These are phyloP conservation scores for Alethe castanea DNA, from an alignment of 2,113 vertebrate genomes.

Conservation along the genomic window DNA sequence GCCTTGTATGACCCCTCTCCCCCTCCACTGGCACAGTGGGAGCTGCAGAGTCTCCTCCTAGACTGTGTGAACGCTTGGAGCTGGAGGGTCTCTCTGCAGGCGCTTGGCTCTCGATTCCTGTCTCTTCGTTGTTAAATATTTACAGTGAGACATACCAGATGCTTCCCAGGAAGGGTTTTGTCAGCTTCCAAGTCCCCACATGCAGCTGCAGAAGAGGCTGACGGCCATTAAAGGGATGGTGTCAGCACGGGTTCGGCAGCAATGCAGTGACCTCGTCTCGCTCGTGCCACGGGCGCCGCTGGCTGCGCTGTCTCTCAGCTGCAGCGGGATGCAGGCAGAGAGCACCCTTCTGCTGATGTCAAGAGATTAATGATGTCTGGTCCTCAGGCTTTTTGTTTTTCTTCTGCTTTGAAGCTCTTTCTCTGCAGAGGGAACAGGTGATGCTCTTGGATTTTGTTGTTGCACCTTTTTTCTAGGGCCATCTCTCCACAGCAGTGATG, in stretches of 20 bases:
- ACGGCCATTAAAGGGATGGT: neutral
- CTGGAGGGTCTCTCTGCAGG: neutral
- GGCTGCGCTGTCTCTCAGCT: neutral
- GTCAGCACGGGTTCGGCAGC: fast-evolving
- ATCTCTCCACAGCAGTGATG: fast-evolving
- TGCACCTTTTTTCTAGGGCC: neutral
- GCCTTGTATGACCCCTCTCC: neutral
- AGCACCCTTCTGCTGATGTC: neutral
- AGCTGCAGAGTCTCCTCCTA: neutral
- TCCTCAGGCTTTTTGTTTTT: neutral
- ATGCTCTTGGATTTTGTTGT: neutral
- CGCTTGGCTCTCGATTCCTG: neutral
- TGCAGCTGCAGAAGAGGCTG: constrained; percentile 11
- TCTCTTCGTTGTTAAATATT: constrained; percentile 15
- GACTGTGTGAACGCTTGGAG: neutral
- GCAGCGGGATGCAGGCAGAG: neutral
- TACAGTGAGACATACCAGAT: constrained; percentile 34
- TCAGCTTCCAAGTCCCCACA: constrained; percentile 24
- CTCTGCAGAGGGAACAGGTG: neutral
- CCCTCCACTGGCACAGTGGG: neutral
- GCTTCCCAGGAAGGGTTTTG: constrained; percentile 40
- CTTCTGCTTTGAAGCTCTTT: neutral
- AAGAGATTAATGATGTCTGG: constrained; percentile 21
- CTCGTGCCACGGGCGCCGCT: fast-evolving
- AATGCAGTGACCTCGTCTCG: fast-evolving